Evolutionary conservation across 2,113 vertebrate genomes (phyloP).

Genomic region (Lophochroa leadbeateri): DNA sequence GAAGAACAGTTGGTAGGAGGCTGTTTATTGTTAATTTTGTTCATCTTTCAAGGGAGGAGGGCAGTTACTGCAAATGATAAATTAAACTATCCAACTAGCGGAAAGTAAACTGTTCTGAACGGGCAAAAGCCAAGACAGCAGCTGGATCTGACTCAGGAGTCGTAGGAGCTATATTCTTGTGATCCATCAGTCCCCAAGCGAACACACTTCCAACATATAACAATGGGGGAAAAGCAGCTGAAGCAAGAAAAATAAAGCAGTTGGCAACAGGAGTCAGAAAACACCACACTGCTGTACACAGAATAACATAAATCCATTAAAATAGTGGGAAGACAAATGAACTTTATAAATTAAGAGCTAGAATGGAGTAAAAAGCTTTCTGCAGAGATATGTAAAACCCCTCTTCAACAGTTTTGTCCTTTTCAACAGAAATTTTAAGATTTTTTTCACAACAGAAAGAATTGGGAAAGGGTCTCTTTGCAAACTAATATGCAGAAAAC

Average conservation of each 20-base stretch:
- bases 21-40: not conserved
- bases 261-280: not conserved
- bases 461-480: not conserved
- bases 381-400: accelerated
- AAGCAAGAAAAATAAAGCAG: not conserved
- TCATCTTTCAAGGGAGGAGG: not conserved
- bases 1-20: not conserved
- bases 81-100: not conserved
- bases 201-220: not conserved
- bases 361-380: not conserved
- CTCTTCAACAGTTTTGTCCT: not conserved
- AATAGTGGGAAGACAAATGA: not conserved
- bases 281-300: not conserved
- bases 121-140: not conserved
- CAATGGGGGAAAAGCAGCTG: not conserved
- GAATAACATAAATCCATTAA: not conserved
- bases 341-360: not conserved
- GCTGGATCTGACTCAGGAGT: not conserved
- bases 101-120: not conserved
- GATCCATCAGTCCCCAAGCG: not conserved
- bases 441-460: not conserved
- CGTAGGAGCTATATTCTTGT: not conserved
- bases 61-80: not conserved
- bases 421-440: not conserved
- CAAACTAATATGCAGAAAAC: not conserved